These are phyloP conservation scores for Oryctolagus cuniculus DNA, from an alignment of 2,113 vertebrate species.

Conservation along the genomic window DNA sequence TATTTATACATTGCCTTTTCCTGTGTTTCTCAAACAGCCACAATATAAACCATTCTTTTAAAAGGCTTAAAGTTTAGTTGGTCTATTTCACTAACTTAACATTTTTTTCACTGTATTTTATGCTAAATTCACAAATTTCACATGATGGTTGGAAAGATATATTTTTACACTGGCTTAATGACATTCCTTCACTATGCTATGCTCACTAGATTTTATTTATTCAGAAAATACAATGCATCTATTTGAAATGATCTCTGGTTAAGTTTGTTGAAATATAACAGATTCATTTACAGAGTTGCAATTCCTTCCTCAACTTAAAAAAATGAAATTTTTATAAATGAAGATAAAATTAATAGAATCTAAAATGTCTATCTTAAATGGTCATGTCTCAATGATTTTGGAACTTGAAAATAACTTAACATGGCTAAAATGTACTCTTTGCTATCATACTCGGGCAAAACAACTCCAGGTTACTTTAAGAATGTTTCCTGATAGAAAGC, in stretches of 20 bases:
- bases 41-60: background rate
- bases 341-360: background rate
- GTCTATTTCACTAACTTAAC: background rate
- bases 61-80: background rate
- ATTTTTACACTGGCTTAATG: constrained; percentile 1
- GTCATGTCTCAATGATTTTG: background rate
- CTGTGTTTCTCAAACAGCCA: constrained; percentile 39
- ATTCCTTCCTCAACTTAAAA: background rate
- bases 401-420: background rate
- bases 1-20: background rate
- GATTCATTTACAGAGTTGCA: background rate
- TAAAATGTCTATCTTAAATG: background rate
- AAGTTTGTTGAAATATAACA: constrained; percentile 39
- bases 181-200: background rate
- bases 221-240: constrained; percentile 21
- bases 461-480: constrained; percentile 25
- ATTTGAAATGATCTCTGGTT: constrained; percentile 29
- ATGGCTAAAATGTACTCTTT: background rate
- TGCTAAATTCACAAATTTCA: background rate
- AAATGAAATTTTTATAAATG: background rate
- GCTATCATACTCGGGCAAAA: background rate
- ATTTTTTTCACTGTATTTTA: background rate
- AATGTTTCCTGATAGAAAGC: background rate
- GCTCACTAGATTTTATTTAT: background rate
- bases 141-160: background rate